phyloP scores from a whole-genome alignment of 2,797 vertebrate species.

The Sparus aurata region DNA sequence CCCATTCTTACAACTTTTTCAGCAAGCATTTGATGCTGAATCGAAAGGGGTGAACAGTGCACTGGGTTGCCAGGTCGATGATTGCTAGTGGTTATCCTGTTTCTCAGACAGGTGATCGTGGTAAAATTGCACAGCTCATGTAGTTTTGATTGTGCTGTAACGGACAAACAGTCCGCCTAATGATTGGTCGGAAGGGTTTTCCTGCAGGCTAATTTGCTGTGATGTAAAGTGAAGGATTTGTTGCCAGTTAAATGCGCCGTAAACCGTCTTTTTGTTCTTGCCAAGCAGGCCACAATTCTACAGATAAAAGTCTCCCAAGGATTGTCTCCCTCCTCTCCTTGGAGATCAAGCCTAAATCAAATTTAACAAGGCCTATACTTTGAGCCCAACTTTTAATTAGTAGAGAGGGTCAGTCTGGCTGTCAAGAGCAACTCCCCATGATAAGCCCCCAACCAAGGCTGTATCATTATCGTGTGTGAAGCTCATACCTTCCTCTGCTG shows the following conservation, averaged over 20 bases:
- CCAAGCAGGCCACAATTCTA: conserved; percentile 8
- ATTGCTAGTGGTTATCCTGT: background rate
- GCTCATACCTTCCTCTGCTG: conserved; percentile 40
- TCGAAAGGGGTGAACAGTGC: conserved; percentile 1
- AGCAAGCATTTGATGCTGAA: background rate
- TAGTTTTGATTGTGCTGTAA: conserved; percentile 7
- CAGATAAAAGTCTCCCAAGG: conserved; percentile 19
- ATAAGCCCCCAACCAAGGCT: conserved; percentile 46
- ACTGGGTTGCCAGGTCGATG: background rate
- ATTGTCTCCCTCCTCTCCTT: conserved; percentile 9
- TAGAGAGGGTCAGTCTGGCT: conserved; percentile 42
- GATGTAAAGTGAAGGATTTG: conserved; percentile 34
- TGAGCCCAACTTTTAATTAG: conserved; percentile 68
- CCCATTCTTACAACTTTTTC: conserved; percentile 28
- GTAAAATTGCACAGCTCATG: conserved; percentile 8
- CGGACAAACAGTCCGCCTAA: conserved; percentile 3
- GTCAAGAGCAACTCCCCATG: conserved; percentile 41
- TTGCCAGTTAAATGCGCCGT: conserved; percentile 26
- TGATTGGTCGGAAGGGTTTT: background rate
- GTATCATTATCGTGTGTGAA: conserved; percentile 62
- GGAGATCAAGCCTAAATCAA: conserved; percentile 52
- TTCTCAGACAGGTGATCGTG: conserved; percentile 1
- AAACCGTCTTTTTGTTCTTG: conserved; percentile 33
- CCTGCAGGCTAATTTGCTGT: conserved; percentile 19
- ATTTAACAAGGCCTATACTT: conserved; percentile 58